These are phyloP conservation scores for Drosophila lacertosa DNA, from an alignment of 1,140 invertebrate genomes.

Conservation along the genomic window DNA sequence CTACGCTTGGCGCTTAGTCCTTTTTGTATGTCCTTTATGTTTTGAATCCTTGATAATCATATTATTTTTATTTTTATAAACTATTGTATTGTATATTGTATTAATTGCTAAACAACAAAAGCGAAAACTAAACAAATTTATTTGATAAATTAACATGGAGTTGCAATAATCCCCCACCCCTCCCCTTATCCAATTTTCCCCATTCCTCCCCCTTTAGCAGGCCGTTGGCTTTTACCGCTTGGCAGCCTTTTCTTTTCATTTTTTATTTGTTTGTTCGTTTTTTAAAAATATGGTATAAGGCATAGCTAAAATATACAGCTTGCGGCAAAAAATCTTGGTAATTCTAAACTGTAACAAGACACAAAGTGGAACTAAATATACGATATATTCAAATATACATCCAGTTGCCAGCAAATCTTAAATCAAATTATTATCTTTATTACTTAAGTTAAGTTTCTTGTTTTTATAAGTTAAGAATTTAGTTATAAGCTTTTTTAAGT, in stretches of 20 bases:
- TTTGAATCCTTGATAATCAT: not conserved
- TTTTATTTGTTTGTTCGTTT: constrained; percentile 18
- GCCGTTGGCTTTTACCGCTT: not conserved
- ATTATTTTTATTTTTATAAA: constrained; percentile 8
- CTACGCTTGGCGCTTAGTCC: constrained; percentile 9
- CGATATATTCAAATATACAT: not conserved
- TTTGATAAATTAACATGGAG: constrained; percentile 18
- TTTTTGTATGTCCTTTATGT: constrained; percentile 7
- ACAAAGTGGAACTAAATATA: constrained; percentile 34
- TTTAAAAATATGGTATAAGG: constrained; percentile 17
- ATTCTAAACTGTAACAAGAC: constrained; percentile 24
- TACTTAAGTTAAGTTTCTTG: not conserved
- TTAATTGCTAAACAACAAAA: constrained; percentile 8
- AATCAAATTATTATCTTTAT: not conserved
- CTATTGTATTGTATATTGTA: constrained; percentile 32
- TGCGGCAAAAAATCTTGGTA: constrained; percentile 16
- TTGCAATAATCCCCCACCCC: constrained; percentile 17
- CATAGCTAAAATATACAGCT: constrained; percentile 19
- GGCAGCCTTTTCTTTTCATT: not conserved
- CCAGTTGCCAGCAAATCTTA: not conserved
- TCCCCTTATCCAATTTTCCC: not conserved
- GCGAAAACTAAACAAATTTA: not conserved
- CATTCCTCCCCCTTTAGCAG: not conserved
- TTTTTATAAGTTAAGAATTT: too few species aligned
- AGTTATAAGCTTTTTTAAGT: too few species aligned